Evolutionary conservation across 2,113 vertebrate genomes (phyloP).

Genomic region (Pholis gunnellus): DNA sequence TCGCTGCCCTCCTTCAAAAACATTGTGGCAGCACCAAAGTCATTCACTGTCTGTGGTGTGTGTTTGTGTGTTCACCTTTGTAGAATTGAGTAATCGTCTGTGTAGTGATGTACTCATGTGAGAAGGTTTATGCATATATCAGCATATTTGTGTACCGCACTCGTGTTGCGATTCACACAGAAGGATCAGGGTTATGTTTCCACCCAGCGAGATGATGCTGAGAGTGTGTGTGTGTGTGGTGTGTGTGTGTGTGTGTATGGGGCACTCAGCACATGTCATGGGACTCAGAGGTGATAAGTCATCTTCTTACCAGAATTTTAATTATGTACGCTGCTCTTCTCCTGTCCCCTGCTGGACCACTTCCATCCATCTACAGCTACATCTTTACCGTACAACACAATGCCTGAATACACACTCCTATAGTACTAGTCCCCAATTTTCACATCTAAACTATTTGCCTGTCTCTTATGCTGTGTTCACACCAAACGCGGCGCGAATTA

Average conservation of each 20-base stretch:
- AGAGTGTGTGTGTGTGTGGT: constrained; percentile 4
- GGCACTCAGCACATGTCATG: constrained; percentile 32
- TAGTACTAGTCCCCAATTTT: not conserved
- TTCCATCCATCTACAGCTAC: constrained; percentile 22
- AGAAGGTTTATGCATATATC: constrained; percentile 56
- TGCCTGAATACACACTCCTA: constrained; percentile 21
- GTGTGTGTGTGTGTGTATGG: constrained; percentile 36
- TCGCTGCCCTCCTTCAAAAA: constrained; percentile 26
- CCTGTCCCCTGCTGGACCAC: constrained; percentile 37
- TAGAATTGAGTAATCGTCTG: too few relatives aligned
- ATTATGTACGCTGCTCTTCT: constrained; percentile 52
- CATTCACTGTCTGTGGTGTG: not conserved
- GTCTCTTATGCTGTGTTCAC: too few relatives aligned
- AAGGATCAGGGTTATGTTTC: constrained; percentile 51
- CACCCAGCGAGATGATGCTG: constrained; percentile 22
- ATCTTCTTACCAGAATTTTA: constrained; percentile 60
- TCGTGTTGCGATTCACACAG: constrained; percentile 44
- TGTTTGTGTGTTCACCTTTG: not conserved
- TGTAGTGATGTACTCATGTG: not conserved
- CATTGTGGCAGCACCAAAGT: constrained; percentile 22
- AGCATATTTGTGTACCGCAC: constrained; percentile 42
- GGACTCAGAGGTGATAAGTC: constrained; percentile 68
- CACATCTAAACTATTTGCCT: too few relatives aligned
- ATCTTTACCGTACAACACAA: constrained; percentile 44
- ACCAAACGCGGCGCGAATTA: too few relatives aligned